Base-by-base conservation (phyloP, 2,888 invertebrate genomes). In the Lasioglossum figueresi region DNA sequence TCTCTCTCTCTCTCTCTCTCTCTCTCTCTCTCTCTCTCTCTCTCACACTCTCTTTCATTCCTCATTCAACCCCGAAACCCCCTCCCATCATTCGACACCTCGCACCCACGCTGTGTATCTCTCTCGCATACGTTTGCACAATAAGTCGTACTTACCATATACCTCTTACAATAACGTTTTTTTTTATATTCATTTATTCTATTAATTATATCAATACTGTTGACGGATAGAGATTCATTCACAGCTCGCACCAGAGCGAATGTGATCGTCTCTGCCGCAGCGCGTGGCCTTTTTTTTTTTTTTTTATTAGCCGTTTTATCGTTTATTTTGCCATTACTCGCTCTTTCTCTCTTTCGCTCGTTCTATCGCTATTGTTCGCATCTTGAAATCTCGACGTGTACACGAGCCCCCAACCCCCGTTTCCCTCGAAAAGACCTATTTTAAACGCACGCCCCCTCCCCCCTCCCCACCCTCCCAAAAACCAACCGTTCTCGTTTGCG, bases 181-280 rank as follows among this genome's bases (percentile, higher is more conserved):
- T 79, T 77, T 68, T 91, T 93, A 94, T 94, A 95, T 93, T 94
- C 93, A 94, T 95, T 94, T 94, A 94, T 91, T 94, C 93, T 94
- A 95, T 94, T 95, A 94, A 95, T 95, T 94, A 95, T 95, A 95
- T 94, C 94, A 95, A 95, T 95, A 95, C 95, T 95, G 95, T 94
- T 95, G 95, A 95, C 95, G 95, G 95, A 95, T 95, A 95, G 95
- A 95, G 95, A 95, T 95, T 95, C 95, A 94, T 94, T 94, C 94
- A 94, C 94, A 95, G 94, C 93, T 94, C 93, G 93, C 92, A 91
- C 85, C 93, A 94, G 93, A 94, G 93, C 94, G 91, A 90, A 80
- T 68, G 88, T 68, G 88, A 93, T 93, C 92, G 93, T 94, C 93
- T 91, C 92, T 93, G 92, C 88, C 92, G 92, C 77, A 77, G 77